These are phyloP conservation scores for Drosophila orena DNA, from an alignment of 1,140 invertebrate genomes.

Conservation along the genomic window DNA sequence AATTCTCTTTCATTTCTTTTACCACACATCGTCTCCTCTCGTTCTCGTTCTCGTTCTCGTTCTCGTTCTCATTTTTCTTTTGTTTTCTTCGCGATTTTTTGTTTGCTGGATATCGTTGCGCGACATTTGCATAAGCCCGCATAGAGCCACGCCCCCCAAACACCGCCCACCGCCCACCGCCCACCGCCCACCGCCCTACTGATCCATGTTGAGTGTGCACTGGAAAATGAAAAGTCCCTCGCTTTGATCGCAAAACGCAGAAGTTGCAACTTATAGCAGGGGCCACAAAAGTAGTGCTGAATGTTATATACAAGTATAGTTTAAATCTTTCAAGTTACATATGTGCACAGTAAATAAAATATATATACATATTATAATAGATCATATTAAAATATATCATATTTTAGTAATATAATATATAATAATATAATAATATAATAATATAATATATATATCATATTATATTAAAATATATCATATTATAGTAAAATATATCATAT, in stretches of 20 bases:
- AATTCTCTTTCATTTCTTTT: slow-evolving; percentile 31
- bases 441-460: no score
- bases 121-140: slow-evolving; percentile 59
- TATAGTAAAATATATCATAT: no score
- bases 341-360: no score
- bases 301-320: no score
- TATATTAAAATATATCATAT: no score
- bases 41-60: no score
- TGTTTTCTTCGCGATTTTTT: slow-evolving; percentile 42
- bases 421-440: no score
- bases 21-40: background rate
- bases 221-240: background rate
- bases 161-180: background rate
- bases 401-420: no score
- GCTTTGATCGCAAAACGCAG: background rate
- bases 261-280: background rate
- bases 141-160: slow-evolving; percentile 26
- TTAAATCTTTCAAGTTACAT: no score
- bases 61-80: slow-evolving; percentile 14
- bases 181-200: background rate
- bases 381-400: no score
- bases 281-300: no score
- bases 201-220: slow-evolving; percentile 12
- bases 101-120: slow-evolving; percentile 28
- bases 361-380: no score